Conservation (phyloP, 1,140 invertebrate genomes). For the Megalopta genalis region DNA sequence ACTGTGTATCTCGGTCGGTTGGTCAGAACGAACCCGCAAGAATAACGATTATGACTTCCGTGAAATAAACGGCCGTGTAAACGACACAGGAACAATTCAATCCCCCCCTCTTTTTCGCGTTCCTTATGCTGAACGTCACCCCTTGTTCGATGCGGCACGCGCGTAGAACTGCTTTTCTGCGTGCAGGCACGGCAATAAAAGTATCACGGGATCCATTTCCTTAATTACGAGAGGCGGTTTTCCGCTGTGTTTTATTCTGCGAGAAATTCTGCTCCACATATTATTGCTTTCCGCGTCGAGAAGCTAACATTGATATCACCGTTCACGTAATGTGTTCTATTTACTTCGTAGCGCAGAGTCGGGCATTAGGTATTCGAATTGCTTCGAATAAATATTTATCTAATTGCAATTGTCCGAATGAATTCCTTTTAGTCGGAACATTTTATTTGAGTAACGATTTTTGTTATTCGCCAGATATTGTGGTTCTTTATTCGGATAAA, state of each 20-base stretch:
- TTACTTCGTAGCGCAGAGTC: too few relatives aligned
- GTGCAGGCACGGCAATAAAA: slow-evolving; percentile 56
- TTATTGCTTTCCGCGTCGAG: too few relatives aligned
- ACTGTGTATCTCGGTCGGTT: slow-evolving; percentile 24
- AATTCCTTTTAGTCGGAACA: too few relatives aligned
- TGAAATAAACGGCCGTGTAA: slow-evolving; percentile 53
- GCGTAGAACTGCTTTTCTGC: slow-evolving; percentile 24
- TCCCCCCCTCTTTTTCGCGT: slow-evolving; percentile 20
- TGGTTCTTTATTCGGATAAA: too few relatives aligned
- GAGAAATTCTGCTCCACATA: background rate
- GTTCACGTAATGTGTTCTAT: too few relatives aligned
- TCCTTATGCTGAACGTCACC: slow-evolving; percentile 8
- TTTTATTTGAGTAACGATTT: too few relatives aligned
- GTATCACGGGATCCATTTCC: slow-evolving; percentile 54
- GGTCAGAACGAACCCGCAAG: slow-evolving; percentile 42
- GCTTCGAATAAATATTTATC: too few relatives aligned
- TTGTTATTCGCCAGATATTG: too few relatives aligned
- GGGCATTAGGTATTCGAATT: too few relatives aligned
- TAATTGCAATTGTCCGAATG: too few relatives aligned
- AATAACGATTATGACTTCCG: slow-evolving; percentile 63
- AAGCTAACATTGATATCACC: too few relatives aligned
- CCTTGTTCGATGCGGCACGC: slow-evolving; percentile 28
- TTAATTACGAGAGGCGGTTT: slow-evolving; percentile 49
- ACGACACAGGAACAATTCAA: slow-evolving; percentile 61
- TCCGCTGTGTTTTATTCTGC: background rate